Evolutionary conservation across 2,888 invertebrate species (phyloP).

Genomic region (Ellobium chinense): DNA sequence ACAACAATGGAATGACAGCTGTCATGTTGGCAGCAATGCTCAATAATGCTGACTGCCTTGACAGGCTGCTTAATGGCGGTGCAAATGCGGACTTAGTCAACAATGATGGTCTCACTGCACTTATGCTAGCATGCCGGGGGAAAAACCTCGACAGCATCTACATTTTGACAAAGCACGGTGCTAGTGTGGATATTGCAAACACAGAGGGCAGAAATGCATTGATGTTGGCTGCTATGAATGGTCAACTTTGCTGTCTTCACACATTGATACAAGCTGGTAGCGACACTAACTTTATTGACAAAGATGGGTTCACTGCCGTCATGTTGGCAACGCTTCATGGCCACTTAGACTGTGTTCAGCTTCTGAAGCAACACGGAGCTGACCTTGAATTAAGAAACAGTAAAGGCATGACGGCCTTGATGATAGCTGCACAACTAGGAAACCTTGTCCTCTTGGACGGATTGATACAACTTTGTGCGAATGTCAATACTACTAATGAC

Average conservation of each 20-base stretch:
- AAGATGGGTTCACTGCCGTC: neutral
- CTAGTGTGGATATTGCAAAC: neutral
- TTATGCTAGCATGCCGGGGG: neutral
- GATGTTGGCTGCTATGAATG: neutral
- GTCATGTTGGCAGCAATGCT: neutral
- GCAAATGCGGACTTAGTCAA: neutral
- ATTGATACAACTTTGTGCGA: neutral
- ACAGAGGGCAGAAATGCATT: neutral
- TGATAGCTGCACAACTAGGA: neutral
- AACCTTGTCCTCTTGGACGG: neutral
- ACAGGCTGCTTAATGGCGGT: neutral
- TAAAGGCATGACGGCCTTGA: neutral
- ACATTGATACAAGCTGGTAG: neutral
- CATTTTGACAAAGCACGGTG: neutral
- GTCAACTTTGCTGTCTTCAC: neutral
- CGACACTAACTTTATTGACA: neutral
- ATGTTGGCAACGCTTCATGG: neutral
- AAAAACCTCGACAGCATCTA: neutral
- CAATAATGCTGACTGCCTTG: neutral
- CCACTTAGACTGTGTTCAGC: neutral
- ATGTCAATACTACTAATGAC: neutral
- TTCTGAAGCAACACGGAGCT: neutral
- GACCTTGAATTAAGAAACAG: neutral
- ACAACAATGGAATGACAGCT: neutral
- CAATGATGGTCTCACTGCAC: neutral